Conservation (phyloP, 2,888 invertebrate genomes). For the Crossocerus cetratus region DNA sequence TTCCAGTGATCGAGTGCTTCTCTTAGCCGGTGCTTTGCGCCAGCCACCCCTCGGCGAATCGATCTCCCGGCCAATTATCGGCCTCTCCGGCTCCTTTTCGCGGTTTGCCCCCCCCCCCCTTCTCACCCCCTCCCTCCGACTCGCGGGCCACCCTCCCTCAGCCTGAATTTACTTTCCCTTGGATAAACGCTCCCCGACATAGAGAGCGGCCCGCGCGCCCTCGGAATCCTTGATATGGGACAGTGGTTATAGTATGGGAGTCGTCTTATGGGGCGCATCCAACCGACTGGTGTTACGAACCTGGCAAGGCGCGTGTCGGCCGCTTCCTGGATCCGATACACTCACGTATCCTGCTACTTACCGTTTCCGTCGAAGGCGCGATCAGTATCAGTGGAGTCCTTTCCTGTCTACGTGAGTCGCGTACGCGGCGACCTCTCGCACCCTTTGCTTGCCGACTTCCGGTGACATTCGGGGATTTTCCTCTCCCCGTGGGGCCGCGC, state of each 20-base stretch:
- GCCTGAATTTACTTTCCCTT: background rate
- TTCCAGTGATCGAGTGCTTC: background rate
- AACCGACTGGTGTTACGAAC: no score
- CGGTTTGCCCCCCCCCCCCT: constrained; percentile 36
- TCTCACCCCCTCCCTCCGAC: background rate
- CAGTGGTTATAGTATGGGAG: no score
- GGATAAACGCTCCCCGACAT: no score
- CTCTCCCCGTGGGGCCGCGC: no score
- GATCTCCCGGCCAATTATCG: constrained; percentile 27
- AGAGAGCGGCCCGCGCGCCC: no score
- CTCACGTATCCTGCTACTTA: background rate
- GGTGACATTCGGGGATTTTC: no score
- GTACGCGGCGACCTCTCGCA: background rate
- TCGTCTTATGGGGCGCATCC: no score
- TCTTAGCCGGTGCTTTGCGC: constrained; percentile 13
- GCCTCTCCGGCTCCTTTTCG: constrained; percentile 32
- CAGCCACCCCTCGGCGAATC: constrained; percentile 18
- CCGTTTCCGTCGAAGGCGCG: background rate
- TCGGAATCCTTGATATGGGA: no score
- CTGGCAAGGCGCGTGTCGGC: no score
- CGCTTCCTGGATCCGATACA: no score
- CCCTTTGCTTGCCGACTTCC: background rate
- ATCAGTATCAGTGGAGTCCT: background rate
- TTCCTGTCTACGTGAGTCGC: background rate
- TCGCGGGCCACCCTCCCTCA: background rate